A percentile compares a stretch with the other conserved stretches of the same genome.
phyloP scores from a whole-genome alignment of 1,140 invertebrate genomes.

The Lucilia cuprina region DNA sequence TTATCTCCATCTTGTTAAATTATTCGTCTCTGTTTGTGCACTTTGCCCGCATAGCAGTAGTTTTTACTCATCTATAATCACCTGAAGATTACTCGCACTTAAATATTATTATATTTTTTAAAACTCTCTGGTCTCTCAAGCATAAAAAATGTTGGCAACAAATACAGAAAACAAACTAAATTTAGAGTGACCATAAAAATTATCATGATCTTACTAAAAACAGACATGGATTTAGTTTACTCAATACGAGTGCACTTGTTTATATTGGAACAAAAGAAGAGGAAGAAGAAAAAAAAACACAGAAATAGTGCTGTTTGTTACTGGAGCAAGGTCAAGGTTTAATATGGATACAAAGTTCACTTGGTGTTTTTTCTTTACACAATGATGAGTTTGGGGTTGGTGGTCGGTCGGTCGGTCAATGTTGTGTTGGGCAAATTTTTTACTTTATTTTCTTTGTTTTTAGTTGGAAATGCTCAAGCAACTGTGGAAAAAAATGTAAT shows the following conservation, averaged over 20 bases:
- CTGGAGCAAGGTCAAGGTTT: slow-evolving; percentile 31
- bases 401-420: neutral
- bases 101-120: neutral
- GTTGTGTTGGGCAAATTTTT: neutral
- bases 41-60: slow-evolving; percentile 16
- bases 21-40: slow-evolving; percentile 5
- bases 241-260: neutral
- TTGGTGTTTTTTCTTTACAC: neutral
- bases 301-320: neutral
- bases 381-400: neutral
- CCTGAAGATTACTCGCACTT: neutral
- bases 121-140: neutral
- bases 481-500: neutral
- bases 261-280: too few species aligned
- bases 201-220: too few species aligned
- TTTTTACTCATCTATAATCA: neutral
- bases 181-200: neutral
- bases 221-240: neutral
- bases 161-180: neutral
- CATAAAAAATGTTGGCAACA: neutral
- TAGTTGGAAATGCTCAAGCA: too few species aligned
- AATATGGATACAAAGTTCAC: neutral
- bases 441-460: neutral
- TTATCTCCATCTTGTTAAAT: neutral
- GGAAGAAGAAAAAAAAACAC: neutral